Conservation (phyloP, 2,888 invertebrate species). For the Polydrusus tereticollis region DNA sequence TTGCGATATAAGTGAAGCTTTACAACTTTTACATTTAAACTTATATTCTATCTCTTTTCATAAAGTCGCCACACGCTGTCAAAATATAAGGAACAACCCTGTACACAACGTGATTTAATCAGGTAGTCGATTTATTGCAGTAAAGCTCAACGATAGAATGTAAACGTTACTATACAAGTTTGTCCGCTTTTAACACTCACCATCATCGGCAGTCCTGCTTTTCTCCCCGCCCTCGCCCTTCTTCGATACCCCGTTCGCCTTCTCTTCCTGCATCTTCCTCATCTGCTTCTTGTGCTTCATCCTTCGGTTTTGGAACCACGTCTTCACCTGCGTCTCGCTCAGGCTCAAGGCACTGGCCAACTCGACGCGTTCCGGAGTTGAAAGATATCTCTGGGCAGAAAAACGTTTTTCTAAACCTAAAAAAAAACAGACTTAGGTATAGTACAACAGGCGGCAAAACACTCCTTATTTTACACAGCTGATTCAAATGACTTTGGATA, state of each 20-base stretch:
- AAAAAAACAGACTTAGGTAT: not conserved
- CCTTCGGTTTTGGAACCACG: slow-evolving; percentile 97
- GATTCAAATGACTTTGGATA: too few relatives aligned
- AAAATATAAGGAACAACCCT: too few relatives aligned
- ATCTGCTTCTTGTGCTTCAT: slow-evolving; percentile 97
- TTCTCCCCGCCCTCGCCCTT: slow-evolving; percentile 37
- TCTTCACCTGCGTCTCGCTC: slow-evolving; percentile 95
- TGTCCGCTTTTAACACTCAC: slow-evolving; percentile 13
- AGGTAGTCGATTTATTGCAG: too few relatives aligned
- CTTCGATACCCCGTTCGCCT: slow-evolving; percentile 52
- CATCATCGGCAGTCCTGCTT: not conserved
- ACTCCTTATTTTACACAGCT: too few relatives aligned
- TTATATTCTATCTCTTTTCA: too few relatives aligned
- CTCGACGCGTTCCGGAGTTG: slow-evolving; percentile 96
- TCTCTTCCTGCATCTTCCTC: slow-evolving; percentile 75
- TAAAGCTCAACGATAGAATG: too few relatives aligned
- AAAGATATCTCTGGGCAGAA: slow-evolving; percentile 93
- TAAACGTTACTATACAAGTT: not conserved
- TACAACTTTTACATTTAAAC: too few relatives aligned
- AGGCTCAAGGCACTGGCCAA: slow-evolving; percentile 92
- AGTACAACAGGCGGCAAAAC: too few relatives aligned
- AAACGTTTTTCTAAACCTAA: slow-evolving; percentile 93
- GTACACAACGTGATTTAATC: too few relatives aligned
- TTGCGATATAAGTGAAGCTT: too few relatives aligned
- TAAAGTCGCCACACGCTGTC: too few relatives aligned